Evolutionary conservation across 2,888 invertebrate genomes (phyloP).

Genomic region (Scaptomyza cyrtandrae): DNA sequence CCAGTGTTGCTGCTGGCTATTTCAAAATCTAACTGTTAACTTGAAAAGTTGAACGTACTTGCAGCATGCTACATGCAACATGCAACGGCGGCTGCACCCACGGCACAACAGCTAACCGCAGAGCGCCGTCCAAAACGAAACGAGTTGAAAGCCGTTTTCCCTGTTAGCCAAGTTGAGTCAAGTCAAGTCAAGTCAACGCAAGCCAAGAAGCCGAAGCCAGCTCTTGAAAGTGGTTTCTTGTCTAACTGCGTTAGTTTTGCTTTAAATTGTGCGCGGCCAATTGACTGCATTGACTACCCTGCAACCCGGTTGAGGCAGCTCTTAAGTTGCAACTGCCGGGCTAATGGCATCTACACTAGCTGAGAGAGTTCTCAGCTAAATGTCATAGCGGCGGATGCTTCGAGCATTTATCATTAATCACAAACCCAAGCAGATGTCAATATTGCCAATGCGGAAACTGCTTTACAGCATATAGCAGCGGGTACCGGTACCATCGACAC

Average conservation of each 20-base stretch:
- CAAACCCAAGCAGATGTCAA: constrained; percentile 69
- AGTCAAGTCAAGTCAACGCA: constrained; percentile 36
- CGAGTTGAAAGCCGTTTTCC: constrained; percentile 79
- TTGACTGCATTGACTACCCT: constrained; percentile 23
- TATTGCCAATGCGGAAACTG: constrained; percentile 70
- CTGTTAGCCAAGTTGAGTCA: constrained; percentile 69
- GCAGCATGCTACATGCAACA: constrained; percentile 70
- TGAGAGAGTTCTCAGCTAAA: constrained; percentile 49
- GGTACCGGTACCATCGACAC: constrained; percentile 21
- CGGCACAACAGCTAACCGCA: constrained; percentile 62
- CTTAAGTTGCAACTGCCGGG: constrained; percentile 17
- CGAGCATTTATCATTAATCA: constrained; percentile 78
- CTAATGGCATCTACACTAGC: constrained; percentile 59
- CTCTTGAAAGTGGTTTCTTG: constrained; percentile 79
- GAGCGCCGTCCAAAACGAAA: constrained; percentile 54
- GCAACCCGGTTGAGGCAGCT: background rate
- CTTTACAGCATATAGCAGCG: constrained; percentile 32
- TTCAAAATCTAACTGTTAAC: constrained; percentile 81
- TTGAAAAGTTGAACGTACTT: constrained; percentile 79
- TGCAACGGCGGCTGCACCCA: constrained; percentile 74
- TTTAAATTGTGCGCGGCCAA: constrained; percentile 71
- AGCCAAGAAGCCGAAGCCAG: constrained; percentile 41
- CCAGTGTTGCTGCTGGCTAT: constrained; percentile 68
- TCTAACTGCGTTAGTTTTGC: constrained; percentile 80
- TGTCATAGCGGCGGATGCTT: constrained; percentile 76